These are phyloP conservation scores for Oenanthe oenanthe DNA, from an alignment of 2,113 vertebrate species.

Conservation along the genomic window DNA sequence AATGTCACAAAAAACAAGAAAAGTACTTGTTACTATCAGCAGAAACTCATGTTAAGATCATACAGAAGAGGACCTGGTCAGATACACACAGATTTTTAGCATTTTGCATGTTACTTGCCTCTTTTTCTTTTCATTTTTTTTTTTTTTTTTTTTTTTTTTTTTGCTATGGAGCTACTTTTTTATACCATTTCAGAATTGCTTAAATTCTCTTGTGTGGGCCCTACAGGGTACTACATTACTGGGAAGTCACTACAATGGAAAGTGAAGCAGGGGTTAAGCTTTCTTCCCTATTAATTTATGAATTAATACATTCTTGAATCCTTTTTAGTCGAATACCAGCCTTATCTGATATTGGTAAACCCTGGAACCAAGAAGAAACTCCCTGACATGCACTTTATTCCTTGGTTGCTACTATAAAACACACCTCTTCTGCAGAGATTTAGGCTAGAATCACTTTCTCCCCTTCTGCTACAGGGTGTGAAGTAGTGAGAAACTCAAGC, in stretches of 20 bases:
- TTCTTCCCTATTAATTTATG: not conserved
- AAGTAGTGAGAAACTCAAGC: not conserved
- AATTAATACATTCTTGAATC: not conserved
- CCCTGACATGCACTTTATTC: not conserved
- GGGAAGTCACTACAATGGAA: not conserved
- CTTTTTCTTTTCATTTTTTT: not conserved
- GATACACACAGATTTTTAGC: not conserved
- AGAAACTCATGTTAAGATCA: not conserved
- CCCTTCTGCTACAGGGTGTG: not conserved
- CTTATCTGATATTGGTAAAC: not conserved
- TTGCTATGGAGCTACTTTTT: not conserved
- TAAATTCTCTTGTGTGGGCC: not conserved
- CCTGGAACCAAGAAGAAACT: not conserved
- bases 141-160: not conserved
- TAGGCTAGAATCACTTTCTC: not conserved
- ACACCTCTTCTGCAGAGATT: not conserved
- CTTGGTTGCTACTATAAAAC: not conserved
- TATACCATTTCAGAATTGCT: not conserved
- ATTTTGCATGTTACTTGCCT: not conserved
- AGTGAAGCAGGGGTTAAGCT: not conserved
- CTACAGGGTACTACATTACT: not conserved
- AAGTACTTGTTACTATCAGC: not conserved
- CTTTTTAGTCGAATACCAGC: not conserved
- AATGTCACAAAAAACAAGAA: not conserved
- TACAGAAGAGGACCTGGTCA: not conserved